Conservation (phyloP, 2,888 invertebrate species). For the Synanthedon vespiformis region DNA sequence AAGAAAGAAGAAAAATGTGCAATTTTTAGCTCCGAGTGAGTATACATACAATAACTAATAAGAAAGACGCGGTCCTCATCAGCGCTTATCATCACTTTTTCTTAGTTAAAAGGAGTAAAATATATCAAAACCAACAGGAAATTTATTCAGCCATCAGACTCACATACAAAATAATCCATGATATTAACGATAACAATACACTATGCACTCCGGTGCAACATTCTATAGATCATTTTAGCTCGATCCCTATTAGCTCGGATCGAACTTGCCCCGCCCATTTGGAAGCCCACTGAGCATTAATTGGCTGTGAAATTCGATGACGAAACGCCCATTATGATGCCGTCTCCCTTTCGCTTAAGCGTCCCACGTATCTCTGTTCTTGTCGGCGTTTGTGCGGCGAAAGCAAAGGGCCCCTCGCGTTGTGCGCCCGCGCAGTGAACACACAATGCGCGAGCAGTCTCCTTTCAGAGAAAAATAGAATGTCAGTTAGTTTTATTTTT, state of each 20-base stretch:
- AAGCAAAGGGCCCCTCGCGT: slow-evolving; percentile 39
- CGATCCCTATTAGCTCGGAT: slow-evolving; percentile 63
- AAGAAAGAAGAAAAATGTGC: too few species aligned
- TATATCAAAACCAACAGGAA: slow-evolving; percentile 35
- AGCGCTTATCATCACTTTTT: too few species aligned
- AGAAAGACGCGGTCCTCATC: too few species aligned
- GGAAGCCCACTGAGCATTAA: slow-evolving; percentile 68
- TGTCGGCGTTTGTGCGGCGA: slow-evolving; percentile 21
- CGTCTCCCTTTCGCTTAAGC: slow-evolving; percentile 22
- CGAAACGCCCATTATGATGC: slow-evolving; percentile 45
- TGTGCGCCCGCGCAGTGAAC: slow-evolving; percentile 47
- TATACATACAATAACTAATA: too few species aligned
- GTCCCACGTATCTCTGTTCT: slow-evolving; percentile 17
- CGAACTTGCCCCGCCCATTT: slow-evolving; percentile 50
- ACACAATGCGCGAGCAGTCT: slow-evolving; percentile 50
- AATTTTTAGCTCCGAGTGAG: too few species aligned
- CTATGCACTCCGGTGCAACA: slow-evolving; percentile 39
- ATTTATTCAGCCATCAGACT: slow-evolving; percentile 57
- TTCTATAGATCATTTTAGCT: slow-evolving; percentile 68
- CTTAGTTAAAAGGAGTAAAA: slow-evolving; percentile 5
- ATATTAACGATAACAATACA: slow-evolving; percentile 63
- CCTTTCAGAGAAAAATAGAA: slow-evolving; percentile 63
- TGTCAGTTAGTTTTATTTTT: slow-evolving; percentile 48
- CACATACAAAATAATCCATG: slow-evolving; percentile 58
- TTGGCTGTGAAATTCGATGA: slow-evolving; percentile 56